phyloP scores from a whole-genome alignment of 2,888 invertebrate genomes.

The Agapetus fuscipes region DNA sequence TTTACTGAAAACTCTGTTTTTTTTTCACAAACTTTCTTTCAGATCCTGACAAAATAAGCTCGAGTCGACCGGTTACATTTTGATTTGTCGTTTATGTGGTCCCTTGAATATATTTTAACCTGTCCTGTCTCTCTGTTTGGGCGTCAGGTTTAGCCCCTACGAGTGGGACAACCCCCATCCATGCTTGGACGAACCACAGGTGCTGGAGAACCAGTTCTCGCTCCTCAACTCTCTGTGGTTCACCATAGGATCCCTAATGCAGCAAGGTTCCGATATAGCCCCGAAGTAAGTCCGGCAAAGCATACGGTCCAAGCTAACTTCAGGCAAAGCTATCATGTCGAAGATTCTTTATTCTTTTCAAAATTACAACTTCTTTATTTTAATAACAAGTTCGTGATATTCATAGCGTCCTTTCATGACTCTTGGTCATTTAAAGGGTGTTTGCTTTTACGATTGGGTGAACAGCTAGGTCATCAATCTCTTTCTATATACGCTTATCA shows the following conservation, averaged over 20 bases:
- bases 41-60: too few species aligned
- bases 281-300: slow-evolving; percentile 65
- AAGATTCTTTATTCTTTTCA: slow-evolving; percentile 1
- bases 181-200: slow-evolving; percentile 75
- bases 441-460: too few species aligned
- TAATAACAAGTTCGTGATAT: not conserved
- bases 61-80: too few species aligned
- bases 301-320: not conserved
- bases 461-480: too few species aligned
- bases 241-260: slow-evolving; percentile 86
- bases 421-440: too few species aligned
- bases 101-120: not conserved
- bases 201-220: slow-evolving; percentile 84
- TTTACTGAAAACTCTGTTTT: too few species aligned
- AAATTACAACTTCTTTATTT: not conserved
- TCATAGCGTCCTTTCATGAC: too few species aligned
- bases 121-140: slow-evolving; percentile 10
- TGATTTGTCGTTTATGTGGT: too few species aligned
- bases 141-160: slow-evolving; percentile 76
- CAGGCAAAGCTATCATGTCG: too few species aligned
- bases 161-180: slow-evolving; percentile 88
- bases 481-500: too few species aligned
- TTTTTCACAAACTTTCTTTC: too few species aligned
- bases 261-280: slow-evolving; percentile 87
- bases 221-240: slow-evolving; percentile 92